Evolutionary conservation across 2,113 vertebrate genomes (phyloP).

Genomic region (Macroglossus sobrinus): DNA sequence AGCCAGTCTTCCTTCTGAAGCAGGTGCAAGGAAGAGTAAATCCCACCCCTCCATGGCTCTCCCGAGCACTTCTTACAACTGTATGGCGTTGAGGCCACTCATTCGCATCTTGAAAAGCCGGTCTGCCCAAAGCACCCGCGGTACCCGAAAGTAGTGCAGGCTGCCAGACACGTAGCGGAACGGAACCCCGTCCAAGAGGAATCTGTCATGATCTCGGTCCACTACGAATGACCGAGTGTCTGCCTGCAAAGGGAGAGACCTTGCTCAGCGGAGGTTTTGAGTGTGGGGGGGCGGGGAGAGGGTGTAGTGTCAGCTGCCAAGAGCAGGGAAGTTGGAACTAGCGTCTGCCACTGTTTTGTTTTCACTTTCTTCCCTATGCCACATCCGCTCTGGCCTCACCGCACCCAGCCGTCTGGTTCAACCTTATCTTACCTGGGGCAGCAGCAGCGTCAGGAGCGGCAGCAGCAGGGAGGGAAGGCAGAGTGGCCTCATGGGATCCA

Average conservation of each 20-base stretch:
- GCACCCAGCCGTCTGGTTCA: neutral
- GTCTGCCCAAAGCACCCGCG: constrained; percentile 91
- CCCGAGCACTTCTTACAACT: constrained; percentile 87
- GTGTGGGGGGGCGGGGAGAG: rapidly evolving
- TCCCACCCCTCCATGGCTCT: neutral
- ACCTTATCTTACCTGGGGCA: constrained; percentile 55
- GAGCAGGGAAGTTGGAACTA: neutral
- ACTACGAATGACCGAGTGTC: constrained; percentile 85
- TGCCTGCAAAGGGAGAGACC: constrained; percentile 49
- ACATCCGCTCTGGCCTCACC: neutral
- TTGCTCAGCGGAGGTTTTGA: neutral
- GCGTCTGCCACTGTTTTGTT: neutral
- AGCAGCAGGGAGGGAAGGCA: neutral
- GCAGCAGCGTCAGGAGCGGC: constrained; percentile 18
- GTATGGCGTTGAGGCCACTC: constrained; percentile 91
- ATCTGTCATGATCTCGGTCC: constrained; percentile 87
- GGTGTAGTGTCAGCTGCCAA: neutral
- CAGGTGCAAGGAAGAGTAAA: neutral
- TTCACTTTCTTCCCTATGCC: neutral
- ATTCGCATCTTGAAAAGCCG: constrained; percentile 94
- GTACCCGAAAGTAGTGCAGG: constrained; percentile 94
- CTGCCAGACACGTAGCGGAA: constrained; percentile 96
- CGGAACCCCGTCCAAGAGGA: constrained; percentile 88
- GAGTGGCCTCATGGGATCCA: constrained; percentile 91
- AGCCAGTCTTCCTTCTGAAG: neutral